Evolutionary conservation across 2,797 vertebrate species (phyloP).

Genomic region (Parambassis ranga): DNA sequence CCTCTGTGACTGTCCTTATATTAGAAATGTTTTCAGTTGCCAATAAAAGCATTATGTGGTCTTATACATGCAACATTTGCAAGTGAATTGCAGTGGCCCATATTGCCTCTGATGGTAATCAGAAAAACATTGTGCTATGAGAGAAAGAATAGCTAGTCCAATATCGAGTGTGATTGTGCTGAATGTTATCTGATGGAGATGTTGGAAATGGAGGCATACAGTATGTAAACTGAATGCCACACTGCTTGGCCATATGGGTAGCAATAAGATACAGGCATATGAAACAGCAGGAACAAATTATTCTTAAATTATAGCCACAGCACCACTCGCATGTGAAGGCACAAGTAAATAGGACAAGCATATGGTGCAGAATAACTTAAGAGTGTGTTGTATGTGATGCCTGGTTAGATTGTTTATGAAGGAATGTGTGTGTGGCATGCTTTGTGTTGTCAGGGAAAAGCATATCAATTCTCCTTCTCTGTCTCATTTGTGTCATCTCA

Average conservation of each 20-base stretch:
- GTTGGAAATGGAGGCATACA: conserved; percentile 59
- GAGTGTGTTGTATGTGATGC: conserved; percentile 50
- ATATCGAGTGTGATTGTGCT: conserved; percentile 72
- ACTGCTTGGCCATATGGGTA: conserved; percentile 66
- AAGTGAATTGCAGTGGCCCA: conserved; percentile 73
- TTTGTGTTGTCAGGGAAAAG: conserved; percentile 54
- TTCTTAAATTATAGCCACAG: conserved; percentile 71
- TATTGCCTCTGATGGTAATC: conserved; percentile 74
- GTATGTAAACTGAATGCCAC: conserved; percentile 68
- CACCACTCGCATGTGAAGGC: conserved; percentile 52
- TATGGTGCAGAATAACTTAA: conserved; percentile 69
- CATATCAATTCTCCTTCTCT: conserved; percentile 49
- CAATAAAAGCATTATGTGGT: conserved; percentile 73
- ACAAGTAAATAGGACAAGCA: conserved; percentile 67
- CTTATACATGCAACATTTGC: conserved; percentile 74
- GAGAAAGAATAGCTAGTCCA: conserved; percentile 68
- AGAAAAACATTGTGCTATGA: conserved; percentile 66
- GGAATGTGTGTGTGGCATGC: conserved; percentile 45
- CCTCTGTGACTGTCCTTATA: conserved; percentile 61
- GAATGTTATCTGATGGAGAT: conserved; percentile 77
- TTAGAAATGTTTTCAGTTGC: conserved; percentile 74
- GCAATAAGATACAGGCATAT: conserved; percentile 66
- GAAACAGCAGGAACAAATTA: conserved; percentile 77
- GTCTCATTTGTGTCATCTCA: conserved; percentile 68
- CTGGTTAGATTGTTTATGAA: conserved; percentile 64